These are phyloP conservation scores for Trachelus troglodyta DNA, from an alignment of 2,888 invertebrate genomes.

Conservation along the genomic window DNA sequence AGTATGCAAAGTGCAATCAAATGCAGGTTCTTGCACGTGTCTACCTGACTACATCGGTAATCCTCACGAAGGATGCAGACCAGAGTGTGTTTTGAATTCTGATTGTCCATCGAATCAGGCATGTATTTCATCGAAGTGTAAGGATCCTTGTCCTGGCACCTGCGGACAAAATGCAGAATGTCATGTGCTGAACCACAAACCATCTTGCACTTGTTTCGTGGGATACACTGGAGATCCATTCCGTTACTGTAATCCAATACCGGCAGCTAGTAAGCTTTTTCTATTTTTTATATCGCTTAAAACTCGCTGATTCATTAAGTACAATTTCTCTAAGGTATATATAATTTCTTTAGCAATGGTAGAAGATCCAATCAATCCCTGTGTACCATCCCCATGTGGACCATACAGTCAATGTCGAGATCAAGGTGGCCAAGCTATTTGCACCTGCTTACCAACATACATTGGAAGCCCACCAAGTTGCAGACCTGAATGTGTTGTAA, in stretches of 20 bases:
- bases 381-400: constrained; percentile 76
- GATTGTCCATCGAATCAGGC: constrained; percentile 80
- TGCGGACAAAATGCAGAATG: constrained; percentile 72
- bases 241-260: constrained; percentile 62
- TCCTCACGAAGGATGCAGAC: constrained; percentile 79
- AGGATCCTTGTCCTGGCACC: constrained; percentile 79
- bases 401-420: constrained; percentile 60
- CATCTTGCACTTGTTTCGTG: constrained; percentile 65
- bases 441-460: constrained; percentile 66
- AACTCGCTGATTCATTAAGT: not conserved
- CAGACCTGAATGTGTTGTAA: constrained; percentile 70
- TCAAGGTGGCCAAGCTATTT: constrained; percentile 64
- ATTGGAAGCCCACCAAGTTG: constrained; percentile 73
- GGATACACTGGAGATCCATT: constrained; percentile 70
- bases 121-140: constrained; percentile 82
- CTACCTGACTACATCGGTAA: constrained; percentile 77
- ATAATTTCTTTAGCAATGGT: constrained; percentile 26
- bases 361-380: constrained; percentile 73
- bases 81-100: constrained; percentile 82
- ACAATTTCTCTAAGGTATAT: not conserved
- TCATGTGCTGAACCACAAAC: constrained; percentile 66
- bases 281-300: not conserved
- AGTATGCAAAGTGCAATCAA: constrained; percentile 76
- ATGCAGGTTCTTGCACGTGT: constrained; percentile 82
- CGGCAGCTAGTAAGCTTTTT: constrained; percentile 38